These are phyloP conservation scores for Caenorhabditis zanzibari DNA, from an alignment of 2,888 invertebrate species.

Conservation along the genomic window DNA sequence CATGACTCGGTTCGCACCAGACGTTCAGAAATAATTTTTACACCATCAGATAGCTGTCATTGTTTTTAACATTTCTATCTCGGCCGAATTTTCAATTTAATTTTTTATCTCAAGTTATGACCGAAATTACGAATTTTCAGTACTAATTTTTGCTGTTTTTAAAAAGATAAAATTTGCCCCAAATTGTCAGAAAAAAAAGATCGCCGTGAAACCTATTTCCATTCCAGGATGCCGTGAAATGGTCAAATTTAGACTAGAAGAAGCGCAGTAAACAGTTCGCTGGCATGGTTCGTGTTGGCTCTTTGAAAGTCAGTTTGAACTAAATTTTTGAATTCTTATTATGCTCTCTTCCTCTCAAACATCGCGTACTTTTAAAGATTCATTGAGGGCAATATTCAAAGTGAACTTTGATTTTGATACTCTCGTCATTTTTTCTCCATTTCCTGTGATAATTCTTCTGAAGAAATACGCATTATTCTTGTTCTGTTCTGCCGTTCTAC, in stretches of 20 bases:
- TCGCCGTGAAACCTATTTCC: too few relatives aligned
- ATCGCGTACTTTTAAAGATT: background rate
- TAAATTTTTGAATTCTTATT: background rate
- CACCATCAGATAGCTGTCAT: too few relatives aligned
- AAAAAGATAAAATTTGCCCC: too few relatives aligned
- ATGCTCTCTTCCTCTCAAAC: background rate
- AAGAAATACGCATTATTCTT: background rate
- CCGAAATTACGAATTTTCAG: too few relatives aligned
- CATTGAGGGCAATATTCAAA: background rate
- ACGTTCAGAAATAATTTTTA: too few relatives aligned
- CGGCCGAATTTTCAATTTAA: too few relatives aligned
- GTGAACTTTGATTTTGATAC: background rate
- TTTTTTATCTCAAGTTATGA: too few relatives aligned
- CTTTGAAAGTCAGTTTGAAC: background rate
- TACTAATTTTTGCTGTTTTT: too few relatives aligned
- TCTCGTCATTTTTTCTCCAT: background rate
- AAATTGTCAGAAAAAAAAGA: too few relatives aligned
- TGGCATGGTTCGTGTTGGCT: background rate
- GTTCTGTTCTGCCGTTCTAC: background rate
- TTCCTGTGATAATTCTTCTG: conserved; percentile 4
- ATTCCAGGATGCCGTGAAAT: too few relatives aligned
- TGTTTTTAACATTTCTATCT: too few relatives aligned
- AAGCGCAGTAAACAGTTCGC: background rate
- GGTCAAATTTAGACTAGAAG: background rate
- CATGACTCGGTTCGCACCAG: too few relatives aligned